These are phyloP conservation scores for Acleris sparsana DNA, from an alignment of 2,888 invertebrate species.

Conservation along the genomic window DNA sequence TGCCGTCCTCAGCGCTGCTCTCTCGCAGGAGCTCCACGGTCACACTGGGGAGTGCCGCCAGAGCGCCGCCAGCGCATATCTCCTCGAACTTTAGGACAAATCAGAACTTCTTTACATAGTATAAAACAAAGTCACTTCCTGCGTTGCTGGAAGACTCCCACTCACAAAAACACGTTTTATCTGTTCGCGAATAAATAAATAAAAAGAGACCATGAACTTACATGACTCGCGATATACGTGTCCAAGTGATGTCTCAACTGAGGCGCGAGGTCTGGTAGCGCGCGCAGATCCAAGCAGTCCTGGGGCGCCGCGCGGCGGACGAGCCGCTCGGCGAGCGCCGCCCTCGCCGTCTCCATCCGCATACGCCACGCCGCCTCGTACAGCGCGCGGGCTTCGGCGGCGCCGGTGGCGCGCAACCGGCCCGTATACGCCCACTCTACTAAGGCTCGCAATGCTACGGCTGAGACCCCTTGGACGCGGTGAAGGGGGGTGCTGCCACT, in stretches of 20 bases:
- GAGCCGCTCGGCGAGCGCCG: constrained; percentile 88
- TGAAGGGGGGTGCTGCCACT: constrained; percentile 47
- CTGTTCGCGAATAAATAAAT: too few species aligned
- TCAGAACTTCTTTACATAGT: too few species aligned
- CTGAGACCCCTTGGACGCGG: constrained; percentile 57
- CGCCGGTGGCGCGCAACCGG: constrained; percentile 78
- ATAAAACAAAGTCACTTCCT: too few species aligned
- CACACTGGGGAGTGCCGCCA: constrained; percentile 85
- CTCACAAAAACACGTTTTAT: too few species aligned
- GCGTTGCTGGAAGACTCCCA: too few species aligned
- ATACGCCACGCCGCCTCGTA: constrained; percentile 91
- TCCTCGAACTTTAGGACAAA: constrained; percentile 82
- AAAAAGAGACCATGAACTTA: constrained; percentile 64
- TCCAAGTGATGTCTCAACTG: constrained; percentile 82
- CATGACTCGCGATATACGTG: constrained; percentile 87
- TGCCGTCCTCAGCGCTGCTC: constrained; percentile 86
- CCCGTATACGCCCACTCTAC: constrained; percentile 94
- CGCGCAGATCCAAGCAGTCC: constrained; percentile 84
- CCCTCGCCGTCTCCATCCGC: constrained; percentile 89
- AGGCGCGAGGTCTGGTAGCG: constrained; percentile 86
- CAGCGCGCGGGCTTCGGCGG: constrained; percentile 86
- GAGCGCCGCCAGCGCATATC: constrained; percentile 85
- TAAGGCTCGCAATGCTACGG: constrained; percentile 87
- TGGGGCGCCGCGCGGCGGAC: constrained; percentile 81
- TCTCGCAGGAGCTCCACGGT: constrained; percentile 89